These are phyloP conservation scores for Jacana jacana DNA, from an alignment of 2,113 vertebrate genomes.

Conservation along the genomic window DNA sequence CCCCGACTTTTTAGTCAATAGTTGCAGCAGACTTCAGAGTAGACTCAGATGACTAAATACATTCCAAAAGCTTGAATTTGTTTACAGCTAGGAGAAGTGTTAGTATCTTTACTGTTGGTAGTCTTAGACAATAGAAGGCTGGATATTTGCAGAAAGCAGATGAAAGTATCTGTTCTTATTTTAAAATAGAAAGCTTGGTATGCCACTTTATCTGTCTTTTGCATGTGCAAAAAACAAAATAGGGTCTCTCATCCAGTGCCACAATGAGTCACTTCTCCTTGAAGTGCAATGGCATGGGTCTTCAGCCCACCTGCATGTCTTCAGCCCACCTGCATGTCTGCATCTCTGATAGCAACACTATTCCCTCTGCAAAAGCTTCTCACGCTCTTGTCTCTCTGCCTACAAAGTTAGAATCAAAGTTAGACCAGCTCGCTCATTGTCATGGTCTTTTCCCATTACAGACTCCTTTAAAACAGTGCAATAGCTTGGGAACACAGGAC, in stretches of 20 bases:
- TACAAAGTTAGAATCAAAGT: neutral
- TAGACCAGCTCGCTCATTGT: neutral
- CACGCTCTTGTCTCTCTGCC: neutral
- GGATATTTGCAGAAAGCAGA: neutral
- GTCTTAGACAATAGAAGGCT: neutral
- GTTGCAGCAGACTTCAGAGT: neutral
- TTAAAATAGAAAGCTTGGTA: neutral
- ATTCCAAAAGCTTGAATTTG: neutral
- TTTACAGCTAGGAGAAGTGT: neutral
- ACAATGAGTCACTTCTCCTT: neutral
- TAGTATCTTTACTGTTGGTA: neutral
- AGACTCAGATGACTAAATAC: neutral
- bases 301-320: neutral
- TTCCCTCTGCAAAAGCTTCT: neutral
- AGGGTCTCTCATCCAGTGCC: neutral
- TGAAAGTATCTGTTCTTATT: neutral
- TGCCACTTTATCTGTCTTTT: neutral
- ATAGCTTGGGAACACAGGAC: neutral
- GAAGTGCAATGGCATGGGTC: neutral
- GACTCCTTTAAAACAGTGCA: neutral
- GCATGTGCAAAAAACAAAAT: neutral
- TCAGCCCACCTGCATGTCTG: neutral
- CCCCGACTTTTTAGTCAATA: neutral
- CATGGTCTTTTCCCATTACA: neutral
- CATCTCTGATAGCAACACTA: neutral